phyloP scores from a whole-genome alignment of 1,140 invertebrate species.

The Callitettix versicolor region DNA sequence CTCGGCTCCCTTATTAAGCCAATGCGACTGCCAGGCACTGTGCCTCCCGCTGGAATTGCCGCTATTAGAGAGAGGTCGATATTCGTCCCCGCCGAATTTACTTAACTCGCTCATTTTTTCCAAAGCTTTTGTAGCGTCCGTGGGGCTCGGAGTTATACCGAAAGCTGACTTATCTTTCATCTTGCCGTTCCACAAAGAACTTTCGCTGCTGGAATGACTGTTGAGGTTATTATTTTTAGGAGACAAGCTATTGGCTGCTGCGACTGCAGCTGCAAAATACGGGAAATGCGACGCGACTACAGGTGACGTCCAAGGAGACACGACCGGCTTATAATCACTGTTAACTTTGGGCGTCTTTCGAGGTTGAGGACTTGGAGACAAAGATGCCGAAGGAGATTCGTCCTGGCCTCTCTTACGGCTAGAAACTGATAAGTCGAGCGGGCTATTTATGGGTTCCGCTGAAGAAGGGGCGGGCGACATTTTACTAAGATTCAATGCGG shows the following conservation, averaged over 20 bases:
- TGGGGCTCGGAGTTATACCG: conserved; percentile 35
- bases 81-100: conserved; percentile 67
- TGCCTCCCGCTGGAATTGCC: conserved; percentile 43
- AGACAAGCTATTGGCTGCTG: conserved; percentile 54
- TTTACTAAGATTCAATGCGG: conserved; percentile 57
- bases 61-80: conserved; percentile 42
- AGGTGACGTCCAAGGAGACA: conserved; percentile 64
- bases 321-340: conserved; percentile 50
- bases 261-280: conserved; percentile 68
- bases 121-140: conserved; percentile 71
- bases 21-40: conserved; percentile 88
- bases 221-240: conserved; percentile 42
- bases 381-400: conserved; percentile 47
- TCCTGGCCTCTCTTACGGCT: conserved; percentile 57
- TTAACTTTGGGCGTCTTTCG: conserved; percentile 25
- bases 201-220: conserved; percentile 32
- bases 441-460: conserved; percentile 51
- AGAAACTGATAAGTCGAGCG: conserved; percentile 66
- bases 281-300: conserved; percentile 64
- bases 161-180: conserved; percentile 39
- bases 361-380: conserved; percentile 24
- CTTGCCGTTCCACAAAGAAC: conserved; percentile 66
- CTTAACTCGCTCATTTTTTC: conserved; percentile 88
- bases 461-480: conserved; percentile 32
- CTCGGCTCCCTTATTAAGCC: conserved; percentile 86